These are phyloP conservation scores for Apamea epomidion DNA, from an alignment of 2,888 invertebrate genomes.

Conservation along the genomic window DNA sequence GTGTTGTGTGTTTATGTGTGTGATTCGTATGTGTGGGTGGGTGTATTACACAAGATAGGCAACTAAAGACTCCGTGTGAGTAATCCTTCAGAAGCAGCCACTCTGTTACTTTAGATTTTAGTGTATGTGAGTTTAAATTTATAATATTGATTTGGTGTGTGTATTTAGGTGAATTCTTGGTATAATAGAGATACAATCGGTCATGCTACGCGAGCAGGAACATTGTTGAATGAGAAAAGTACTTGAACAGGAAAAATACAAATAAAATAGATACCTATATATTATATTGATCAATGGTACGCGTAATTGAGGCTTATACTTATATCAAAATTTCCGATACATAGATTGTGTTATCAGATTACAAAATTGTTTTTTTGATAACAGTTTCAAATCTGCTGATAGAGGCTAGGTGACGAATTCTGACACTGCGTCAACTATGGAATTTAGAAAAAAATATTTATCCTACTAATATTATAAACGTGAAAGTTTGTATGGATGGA, in stretches of 20 bases:
- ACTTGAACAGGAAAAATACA: constrained; percentile 18
- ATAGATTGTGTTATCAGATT: constrained; percentile 16
- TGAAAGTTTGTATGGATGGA: too few relatives aligned
- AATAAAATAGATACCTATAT: background rate
- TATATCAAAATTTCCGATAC: background rate
- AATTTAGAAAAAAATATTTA: background rate
- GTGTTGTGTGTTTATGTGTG: too few relatives aligned
- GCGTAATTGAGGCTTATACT: background rate
- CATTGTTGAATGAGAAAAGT: background rate
- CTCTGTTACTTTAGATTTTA: background rate
- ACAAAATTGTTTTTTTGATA: constrained; percentile 29
- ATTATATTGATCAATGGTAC: constrained; percentile 1
- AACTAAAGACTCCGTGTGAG: background rate
- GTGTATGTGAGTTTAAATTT: too few relatives aligned
- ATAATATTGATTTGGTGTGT: too few relatives aligned
- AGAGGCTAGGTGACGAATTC: background rate
- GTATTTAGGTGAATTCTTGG: background rate
- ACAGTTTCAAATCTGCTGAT: constrained; percentile 23
- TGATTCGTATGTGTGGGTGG: too few relatives aligned
- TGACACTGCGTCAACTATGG: background rate
- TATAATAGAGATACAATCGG: background rate
- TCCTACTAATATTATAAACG: too few relatives aligned
- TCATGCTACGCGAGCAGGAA: background rate
- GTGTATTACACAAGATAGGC: too few relatives aligned
- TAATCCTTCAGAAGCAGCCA: too few relatives aligned